Evolutionary conservation across 92 coral and sea anemone species (phyloP).

Genomic region (Virgularia gustaviana): DNA sequence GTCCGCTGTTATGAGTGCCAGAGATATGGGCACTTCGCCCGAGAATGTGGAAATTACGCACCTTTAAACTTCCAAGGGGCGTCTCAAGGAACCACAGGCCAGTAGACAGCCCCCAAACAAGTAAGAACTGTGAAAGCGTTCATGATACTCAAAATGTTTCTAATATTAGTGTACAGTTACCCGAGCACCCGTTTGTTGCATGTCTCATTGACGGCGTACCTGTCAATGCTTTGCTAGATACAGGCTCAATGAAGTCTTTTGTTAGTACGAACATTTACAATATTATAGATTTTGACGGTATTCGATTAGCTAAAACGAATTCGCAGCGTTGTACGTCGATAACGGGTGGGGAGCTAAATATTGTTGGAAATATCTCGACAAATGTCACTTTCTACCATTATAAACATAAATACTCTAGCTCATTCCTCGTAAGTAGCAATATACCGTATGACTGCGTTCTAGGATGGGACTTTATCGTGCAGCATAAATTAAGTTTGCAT

Average conservation of each 20-base stretch:
- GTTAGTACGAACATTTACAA: background rate
- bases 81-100: constrained; percentile 25
- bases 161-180: background rate
- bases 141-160: background rate
- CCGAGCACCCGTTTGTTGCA: constrained; percentile 34
- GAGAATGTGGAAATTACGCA: background rate
- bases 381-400: constrained; percentile 19
- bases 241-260: constrained; percentile 44
- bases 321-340: constrained; percentile 40
- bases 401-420: constrained; percentile 1
- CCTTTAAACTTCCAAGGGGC: background rate
- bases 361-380: constrained; percentile 19
- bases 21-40: too few relatives aligned
- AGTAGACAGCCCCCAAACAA: constrained; percentile 27
- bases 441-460: constrained; percentile 33
- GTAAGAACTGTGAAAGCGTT: too few relatives aligned
- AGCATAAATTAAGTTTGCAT: background rate
- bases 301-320: background rate
- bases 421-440: constrained; percentile 29
- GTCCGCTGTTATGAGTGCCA: too few relatives aligned
- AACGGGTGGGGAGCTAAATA: constrained; percentile 29
- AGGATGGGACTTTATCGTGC: constrained; percentile 42
- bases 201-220: constrained; percentile 44
- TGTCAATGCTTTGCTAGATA: constrained; percentile 44
- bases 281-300: background rate